Evolutionary conservation across 2,113 vertebrate species (phyloP), one percentile per base, ranked within the genome.

Genomic region (Pituophis catenifer): DNA sequence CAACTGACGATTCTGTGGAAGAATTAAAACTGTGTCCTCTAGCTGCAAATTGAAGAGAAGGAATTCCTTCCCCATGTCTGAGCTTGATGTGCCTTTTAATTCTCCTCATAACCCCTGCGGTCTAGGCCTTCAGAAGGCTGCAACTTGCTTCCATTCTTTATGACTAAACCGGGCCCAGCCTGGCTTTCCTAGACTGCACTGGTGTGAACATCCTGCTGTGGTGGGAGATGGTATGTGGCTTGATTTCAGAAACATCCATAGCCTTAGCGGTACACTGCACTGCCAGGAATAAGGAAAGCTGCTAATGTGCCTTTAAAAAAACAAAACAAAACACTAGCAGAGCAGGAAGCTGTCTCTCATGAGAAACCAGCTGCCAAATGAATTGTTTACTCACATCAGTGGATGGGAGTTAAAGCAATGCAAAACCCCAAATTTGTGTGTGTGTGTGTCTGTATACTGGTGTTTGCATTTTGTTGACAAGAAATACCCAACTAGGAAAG

Each of bases 291-390:
- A 11, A 90, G n/a, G 48, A 62, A 87, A 55, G 89, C 81, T 90
- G 89, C 57, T 90, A 86, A 93, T 29, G 89, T 90, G 89, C 92
- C 92, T 93, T 90, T 65, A 17, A 7, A 15, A 38, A 54, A 91
- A 54, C 8, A 54, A 50, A 59, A 44, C n/a, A 26, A 62, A 50
- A 88, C 4, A 58, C 89, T 38, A 65, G n/a, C 21, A 44, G 48
- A 59, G 52, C 38, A 70, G 24, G 44, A 53, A 87, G 52, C 50
- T 62, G 7, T 17, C 1, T 65, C 5, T 19, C 19, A 55, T 87
- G 50, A 50, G 50, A 44, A 55, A 92, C 26, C 29, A 26, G 55
- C 3, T 29, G 12, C 11, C 75, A 21, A 81, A 44, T 3, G 3
- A 81, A 81, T 75, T 52, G 44, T 13, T 21, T 15, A 65, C 38